A percentile compares a stretch with the other conserved stretches of the same genome.
These are phyloP conservation scores for Myripristis murdjan DNA, from an alignment of 2,797 vertebrate species.

Conservation along the genomic window DNA sequence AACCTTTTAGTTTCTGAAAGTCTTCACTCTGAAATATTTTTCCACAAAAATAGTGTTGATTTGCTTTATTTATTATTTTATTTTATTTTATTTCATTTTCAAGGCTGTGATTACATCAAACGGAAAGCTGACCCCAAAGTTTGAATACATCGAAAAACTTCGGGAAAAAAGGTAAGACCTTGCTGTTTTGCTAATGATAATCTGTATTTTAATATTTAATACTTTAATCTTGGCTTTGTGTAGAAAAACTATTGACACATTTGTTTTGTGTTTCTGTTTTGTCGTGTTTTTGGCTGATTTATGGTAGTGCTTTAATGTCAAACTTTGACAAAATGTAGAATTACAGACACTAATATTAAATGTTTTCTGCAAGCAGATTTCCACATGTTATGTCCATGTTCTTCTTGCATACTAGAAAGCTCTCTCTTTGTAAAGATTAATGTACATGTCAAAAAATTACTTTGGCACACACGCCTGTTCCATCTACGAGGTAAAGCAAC, in stretches of 20 bases:
- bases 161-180: slow-evolving; percentile 90
- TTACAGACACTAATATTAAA: not conserved
- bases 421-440: not conserved
- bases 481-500: slow-evolving; percentile 29
- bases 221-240: not conserved
- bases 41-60: no score
- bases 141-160: slow-evolving; percentile 95
- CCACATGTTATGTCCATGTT: not conserved
- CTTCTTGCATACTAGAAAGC: not conserved
- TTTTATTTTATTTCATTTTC: no score
- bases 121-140: slow-evolving; percentile 93
- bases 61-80: no score
- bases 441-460: slow-evolving; percentile 17
- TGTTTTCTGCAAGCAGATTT: not conserved
- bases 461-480: slow-evolving; percentile 35
- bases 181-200: not conserved
- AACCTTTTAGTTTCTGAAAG: no score
- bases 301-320: not conserved
- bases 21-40: no score
- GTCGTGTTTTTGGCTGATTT: not conserved
- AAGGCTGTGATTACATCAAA: slow-evolving; percentile 98
- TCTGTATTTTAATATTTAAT: not conserved
- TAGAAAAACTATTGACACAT: no score
- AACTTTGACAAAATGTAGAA: no score
- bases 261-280: not conserved